Conservation (phyloP, 2,888 invertebrate genomes). For the Tanypteryx hageni region DNA sequence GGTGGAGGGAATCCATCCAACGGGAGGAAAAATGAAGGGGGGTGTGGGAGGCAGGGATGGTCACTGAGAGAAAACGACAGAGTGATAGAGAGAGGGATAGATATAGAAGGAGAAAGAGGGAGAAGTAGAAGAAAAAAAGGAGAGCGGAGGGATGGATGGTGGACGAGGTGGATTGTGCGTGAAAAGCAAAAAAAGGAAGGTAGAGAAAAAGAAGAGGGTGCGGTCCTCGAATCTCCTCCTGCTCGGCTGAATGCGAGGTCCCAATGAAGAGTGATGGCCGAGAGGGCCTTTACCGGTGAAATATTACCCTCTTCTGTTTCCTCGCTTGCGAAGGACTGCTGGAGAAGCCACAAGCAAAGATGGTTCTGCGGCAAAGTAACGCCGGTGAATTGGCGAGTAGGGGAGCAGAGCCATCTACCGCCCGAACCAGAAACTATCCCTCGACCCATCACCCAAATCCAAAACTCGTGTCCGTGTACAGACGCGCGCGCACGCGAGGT, state of each 20-base stretch:
- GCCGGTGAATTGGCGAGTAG: too few species aligned
- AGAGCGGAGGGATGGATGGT: background rate
- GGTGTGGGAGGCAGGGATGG: background rate
- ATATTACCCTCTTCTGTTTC: background rate
- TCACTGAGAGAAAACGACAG: background rate
- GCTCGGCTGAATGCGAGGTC: background rate
- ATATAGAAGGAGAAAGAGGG: too few species aligned
- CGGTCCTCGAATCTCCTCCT: background rate
- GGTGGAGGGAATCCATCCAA: too few species aligned
- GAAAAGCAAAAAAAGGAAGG: background rate
- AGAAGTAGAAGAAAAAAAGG: background rate
- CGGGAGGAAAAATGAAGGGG: too few species aligned
- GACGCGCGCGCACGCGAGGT: too few species aligned
- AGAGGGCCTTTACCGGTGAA: background rate
- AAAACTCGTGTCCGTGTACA: too few species aligned
- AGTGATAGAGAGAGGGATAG: background rate
- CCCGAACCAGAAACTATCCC: too few species aligned
- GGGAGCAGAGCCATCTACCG: too few species aligned
- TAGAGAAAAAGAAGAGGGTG: background rate
- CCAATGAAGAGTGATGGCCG: conserved; percentile 23
- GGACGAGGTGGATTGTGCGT: background rate
- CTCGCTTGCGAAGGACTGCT: background rate
- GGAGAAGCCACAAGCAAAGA: too few species aligned
- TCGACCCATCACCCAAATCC: too few species aligned
- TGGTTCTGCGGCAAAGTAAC: too few species aligned